Evolutionary conservation across 2,888 invertebrate species (phyloP).

Genomic region (Drosophila maculinotata): DNA sequence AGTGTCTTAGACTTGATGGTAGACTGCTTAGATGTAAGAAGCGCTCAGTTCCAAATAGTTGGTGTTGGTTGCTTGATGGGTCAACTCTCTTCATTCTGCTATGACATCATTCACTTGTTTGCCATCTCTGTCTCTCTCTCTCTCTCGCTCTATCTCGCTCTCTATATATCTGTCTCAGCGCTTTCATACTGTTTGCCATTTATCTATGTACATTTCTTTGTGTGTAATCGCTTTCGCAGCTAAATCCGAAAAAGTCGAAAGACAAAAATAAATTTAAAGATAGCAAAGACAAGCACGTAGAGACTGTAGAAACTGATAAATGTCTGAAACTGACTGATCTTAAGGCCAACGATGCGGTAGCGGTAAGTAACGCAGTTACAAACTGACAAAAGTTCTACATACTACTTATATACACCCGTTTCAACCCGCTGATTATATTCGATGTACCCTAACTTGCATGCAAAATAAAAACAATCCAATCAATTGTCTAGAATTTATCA

Average conservation of each 20-base stretch:
- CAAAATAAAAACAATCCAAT: constrained; percentile 16
- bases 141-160: constrained; percentile 5
- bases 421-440: background rate
- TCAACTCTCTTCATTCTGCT: constrained; percentile 1
- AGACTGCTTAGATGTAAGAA: constrained; percentile 14
- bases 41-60: constrained; percentile 25
- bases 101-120: constrained; percentile 20
- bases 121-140: constrained; percentile 12
- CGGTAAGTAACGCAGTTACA: constrained; percentile 80
- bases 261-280: constrained; percentile 79
- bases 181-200: constrained; percentile 26
- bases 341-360: constrained; percentile 83
- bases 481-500: constrained; percentile 7
- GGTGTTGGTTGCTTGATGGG: constrained; percentile 17
- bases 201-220: constrained; percentile 44
- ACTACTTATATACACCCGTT: background rate
- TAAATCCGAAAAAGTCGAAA: constrained; percentile 74
- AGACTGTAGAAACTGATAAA: constrained; percentile 81
- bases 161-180: constrained; percentile 7
- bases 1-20: constrained; percentile 24
- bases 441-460: constrained; percentile 35
- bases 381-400: constrained; percentile 5
- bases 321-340: constrained; percentile 82
- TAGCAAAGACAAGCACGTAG: constrained; percentile 73
- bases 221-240: constrained; percentile 76